phyloP scores from a whole-genome alignment of 2,797 vertebrate genomes.

The Rhincodon typus region DNA sequence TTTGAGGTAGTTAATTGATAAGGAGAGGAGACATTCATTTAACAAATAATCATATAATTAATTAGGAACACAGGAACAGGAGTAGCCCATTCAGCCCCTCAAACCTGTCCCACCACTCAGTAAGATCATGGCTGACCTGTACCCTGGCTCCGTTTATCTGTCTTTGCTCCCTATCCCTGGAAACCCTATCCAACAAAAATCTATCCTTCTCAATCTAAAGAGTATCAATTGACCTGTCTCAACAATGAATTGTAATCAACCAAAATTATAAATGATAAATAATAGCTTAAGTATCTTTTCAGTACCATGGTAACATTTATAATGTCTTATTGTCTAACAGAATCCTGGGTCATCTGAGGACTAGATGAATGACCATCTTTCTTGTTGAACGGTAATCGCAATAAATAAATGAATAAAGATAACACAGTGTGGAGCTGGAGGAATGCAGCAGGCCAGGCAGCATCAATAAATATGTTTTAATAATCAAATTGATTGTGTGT shows the following conservation, averaged over 20 bases:
- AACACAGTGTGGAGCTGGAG: too few species aligned
- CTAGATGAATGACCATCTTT: not conserved
- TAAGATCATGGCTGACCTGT: not conserved
- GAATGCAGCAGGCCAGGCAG: too few species aligned
- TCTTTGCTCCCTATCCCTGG: not conserved
- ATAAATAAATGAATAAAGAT: not conserved
- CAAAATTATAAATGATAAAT: not conserved
- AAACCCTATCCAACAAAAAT: not conserved
- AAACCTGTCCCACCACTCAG: not conserved
- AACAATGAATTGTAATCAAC: not conserved
- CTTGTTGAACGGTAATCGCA: not conserved
- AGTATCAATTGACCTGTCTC: not conserved
- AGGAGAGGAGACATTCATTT: too few species aligned
- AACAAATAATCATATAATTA: too few species aligned
- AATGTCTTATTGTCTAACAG: not conserved
- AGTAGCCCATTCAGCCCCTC: not conserved
- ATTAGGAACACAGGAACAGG: not conserved
- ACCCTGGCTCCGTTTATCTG: not conserved
- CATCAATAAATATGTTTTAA: not conserved
- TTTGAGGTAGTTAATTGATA: not conserved
- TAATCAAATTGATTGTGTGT: not conserved
- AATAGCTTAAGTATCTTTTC: not conserved
- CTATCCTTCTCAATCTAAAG: not conserved
- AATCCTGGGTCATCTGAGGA: not conserved
- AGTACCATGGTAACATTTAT: not conserved